Percentiles rank a stretch among this genome's conserved stretches.
Evolutionary conservation across 1,140 invertebrate species (phyloP).

Genomic region (Limonius californicus): DNA sequence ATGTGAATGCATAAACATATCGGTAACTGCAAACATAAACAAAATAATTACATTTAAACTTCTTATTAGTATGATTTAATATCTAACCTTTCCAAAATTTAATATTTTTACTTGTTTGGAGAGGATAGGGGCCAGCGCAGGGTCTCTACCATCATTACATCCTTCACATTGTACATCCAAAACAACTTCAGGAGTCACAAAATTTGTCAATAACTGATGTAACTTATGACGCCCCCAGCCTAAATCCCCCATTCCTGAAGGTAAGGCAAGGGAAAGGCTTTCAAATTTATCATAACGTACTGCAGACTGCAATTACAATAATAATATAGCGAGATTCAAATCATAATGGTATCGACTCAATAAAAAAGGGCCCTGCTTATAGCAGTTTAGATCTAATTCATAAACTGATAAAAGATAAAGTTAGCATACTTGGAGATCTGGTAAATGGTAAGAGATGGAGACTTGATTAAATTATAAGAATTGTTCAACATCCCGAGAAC

Average conservation of each 20-base stretch:
- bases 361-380: too few relatives aligned
- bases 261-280: constrained; percentile 74
- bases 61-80: too few relatives aligned
- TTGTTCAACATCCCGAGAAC: too few relatives aligned
- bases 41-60: too few relatives aligned
- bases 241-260: constrained; percentile 52
- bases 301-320: too few relatives aligned
- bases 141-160: constrained; percentile 58
- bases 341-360: too few relatives aligned
- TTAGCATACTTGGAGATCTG: too few relatives aligned
- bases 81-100: constrained; percentile 85
- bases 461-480: too few relatives aligned
- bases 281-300: constrained; percentile 88
- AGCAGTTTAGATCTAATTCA: too few relatives aligned
- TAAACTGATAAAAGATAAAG: too few relatives aligned
- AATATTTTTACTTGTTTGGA: constrained; percentile 74
- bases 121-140: constrained; percentile 44
- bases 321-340: too few relatives aligned
- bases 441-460: too few relatives aligned
- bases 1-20: constrained; percentile 83
- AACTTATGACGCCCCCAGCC: constrained; percentile 57
- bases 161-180: constrained; percentile 78
- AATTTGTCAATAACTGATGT: constrained; percentile 70
- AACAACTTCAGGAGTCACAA: constrained; percentile 79
- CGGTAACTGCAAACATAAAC: constrained; percentile 58